These are phyloP conservation scores for Epinephelus cyanopodus DNA, from an alignment of 2,113 vertebrate species.

Conservation along the genomic window DNA sequence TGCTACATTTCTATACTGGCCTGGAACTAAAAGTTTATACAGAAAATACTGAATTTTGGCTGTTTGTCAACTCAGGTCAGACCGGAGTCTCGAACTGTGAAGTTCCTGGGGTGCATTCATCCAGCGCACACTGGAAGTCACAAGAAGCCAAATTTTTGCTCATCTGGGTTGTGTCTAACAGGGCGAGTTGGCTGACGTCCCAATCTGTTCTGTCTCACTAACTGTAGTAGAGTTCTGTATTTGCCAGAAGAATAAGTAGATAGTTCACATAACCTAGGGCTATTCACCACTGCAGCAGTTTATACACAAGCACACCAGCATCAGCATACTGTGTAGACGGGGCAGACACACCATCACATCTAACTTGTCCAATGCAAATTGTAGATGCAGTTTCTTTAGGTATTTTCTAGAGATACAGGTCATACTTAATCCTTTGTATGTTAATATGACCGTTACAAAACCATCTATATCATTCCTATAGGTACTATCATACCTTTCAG, in stretches of 20 bases:
- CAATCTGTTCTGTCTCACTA: conserved; percentile 12
- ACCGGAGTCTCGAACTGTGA: neutral
- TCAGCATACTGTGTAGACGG: neutral
- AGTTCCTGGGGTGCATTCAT: neutral
- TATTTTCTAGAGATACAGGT: neutral
- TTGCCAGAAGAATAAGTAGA: conserved; percentile 14
- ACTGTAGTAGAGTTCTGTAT: neutral
- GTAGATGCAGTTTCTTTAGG: neutral
- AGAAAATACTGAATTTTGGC: neutral
- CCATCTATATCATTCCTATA: no score
- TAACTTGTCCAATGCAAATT: neutral
- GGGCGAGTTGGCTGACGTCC: conserved; percentile 2
- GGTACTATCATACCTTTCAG: no score
- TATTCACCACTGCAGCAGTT: conserved; percentile 2
- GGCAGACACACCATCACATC: neutral
- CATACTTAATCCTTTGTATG: neutral
- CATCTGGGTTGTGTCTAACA: neutral
- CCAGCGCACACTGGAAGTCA: neutral
- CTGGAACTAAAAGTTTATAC: neutral
- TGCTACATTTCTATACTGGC: neutral
- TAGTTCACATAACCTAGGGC: conserved; percentile 25
- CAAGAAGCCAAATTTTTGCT: neutral
- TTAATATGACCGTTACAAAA: neutral
- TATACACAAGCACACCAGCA: neutral
- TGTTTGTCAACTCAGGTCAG: neutral